Conservation (phyloP, 2,113 vertebrate genomes). For the Thryonomys swinderianus region DNA sequence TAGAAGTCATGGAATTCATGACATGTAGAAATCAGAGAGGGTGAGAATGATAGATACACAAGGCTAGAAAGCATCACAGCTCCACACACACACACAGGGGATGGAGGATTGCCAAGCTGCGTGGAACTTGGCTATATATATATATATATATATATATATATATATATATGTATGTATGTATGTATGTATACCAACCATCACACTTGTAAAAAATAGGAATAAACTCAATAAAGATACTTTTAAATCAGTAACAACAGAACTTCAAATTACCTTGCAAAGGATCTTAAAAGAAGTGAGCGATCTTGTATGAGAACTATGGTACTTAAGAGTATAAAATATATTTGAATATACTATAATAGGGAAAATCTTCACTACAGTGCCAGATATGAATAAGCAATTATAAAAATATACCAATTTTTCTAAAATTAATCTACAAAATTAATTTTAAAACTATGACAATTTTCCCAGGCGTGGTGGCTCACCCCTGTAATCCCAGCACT, state of each 20-base stretch:
- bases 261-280: neutral
- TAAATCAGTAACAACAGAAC: neutral
- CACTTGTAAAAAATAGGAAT: neutral
- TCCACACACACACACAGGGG: too few species aligned
- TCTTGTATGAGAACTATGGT: neutral
- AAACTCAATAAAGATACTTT: neutral
- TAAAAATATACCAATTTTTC: neutral
- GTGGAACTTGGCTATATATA: too few species aligned
- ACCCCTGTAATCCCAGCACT: too few species aligned
- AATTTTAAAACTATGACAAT: neutral
- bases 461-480: too few species aligned
- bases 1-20: neutral
- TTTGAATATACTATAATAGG: neutral
- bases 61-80: too few species aligned
- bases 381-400: neutral
- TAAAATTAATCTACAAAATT: neutral
- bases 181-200: too few species aligned
- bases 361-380: neutral
- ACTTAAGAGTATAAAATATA: neutral
- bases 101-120: neutral
- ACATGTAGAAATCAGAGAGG: neutral
- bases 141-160: neutral
- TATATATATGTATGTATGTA: too few species aligned
- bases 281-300: neutral
- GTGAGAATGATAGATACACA: neutral